These are phyloP conservation scores for Nesoenas mayeri DNA, from an alignment of 2,113 vertebrate species.

Conservation along the genomic window DNA sequence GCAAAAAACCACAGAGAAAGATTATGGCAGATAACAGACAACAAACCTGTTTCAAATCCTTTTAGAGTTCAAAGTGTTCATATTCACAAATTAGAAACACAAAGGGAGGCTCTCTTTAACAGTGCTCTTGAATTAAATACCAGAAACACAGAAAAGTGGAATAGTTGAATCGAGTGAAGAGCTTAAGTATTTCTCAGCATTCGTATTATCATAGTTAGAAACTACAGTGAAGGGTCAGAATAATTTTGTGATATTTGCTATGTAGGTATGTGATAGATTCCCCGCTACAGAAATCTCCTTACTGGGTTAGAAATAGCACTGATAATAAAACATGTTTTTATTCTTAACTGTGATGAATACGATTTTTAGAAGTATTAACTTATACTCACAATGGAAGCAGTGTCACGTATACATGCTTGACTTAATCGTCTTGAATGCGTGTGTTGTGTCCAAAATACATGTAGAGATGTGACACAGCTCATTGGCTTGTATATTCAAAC, in stretches of 20 bases:
- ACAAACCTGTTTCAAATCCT: slow-evolving; percentile 7
- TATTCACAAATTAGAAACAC: background rate
- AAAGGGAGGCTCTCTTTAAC: background rate
- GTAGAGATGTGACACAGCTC: fast-evolving
- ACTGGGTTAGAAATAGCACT: background rate
- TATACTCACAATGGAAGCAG: background rate
- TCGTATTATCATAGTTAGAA: background rate
- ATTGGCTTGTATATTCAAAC: background rate
- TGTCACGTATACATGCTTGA: background rate
- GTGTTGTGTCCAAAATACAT: background rate
- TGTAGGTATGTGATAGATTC: background rate
- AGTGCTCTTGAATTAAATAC: background rate
- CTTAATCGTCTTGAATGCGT: background rate
- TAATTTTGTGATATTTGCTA: background rate
- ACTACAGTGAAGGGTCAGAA: background rate
- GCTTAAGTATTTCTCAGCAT: background rate
- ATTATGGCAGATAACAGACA: background rate
- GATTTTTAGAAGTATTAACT: background rate
- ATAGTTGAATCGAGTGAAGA: background rate
- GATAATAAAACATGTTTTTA: background rate
- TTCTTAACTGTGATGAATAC: background rate
- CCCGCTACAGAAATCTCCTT: background rate
- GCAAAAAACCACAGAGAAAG: background rate
- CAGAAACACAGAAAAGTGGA: background rate
- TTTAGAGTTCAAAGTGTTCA: background rate